These are phyloP conservation scores for Labroides dimidiatus DNA, from an alignment of 2,797 vertebrate species.

Conservation along the genomic window DNA sequence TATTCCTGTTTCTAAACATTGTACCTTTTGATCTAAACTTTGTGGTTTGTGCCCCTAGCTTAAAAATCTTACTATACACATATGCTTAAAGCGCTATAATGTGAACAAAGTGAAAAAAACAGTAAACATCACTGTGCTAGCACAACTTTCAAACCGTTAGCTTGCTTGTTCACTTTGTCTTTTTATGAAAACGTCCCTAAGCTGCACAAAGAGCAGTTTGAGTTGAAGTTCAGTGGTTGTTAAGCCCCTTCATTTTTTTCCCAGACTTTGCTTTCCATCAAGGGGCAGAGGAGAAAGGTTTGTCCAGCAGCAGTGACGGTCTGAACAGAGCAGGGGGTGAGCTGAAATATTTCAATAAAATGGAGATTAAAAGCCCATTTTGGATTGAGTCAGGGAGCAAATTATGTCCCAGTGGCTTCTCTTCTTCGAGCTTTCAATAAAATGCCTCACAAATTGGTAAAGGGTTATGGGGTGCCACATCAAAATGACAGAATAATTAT, in stretches of 20 bases:
- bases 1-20: no score
- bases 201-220: no score
- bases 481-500: slow-evolving; percentile 76
- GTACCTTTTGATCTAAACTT: no score
- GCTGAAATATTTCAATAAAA: slow-evolving; percentile 35
- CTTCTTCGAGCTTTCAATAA: slow-evolving; percentile 66
- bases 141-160: no score
- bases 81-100: no score
- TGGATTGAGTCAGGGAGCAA: slow-evolving; percentile 49
- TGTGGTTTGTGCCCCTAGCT: no score
- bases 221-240: neutral
- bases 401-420: slow-evolving; percentile 61
- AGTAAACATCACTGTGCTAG: no score
- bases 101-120: no score
- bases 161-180: no score
- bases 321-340: slow-evolving; percentile 1
- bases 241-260: neutral
- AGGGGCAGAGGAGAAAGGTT: slow-evolving; percentile 4
- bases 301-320: neutral
- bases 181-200: no score
- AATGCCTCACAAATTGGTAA: slow-evolving; percentile 66
- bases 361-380: slow-evolving; percentile 58
- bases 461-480: slow-evolving; percentile 63
- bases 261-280: neutral
- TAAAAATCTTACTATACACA: no score